These are phyloP conservation scores for Protonibea diacanthus DNA, from an alignment of 2,797 vertebrate genomes.

Conservation along the genomic window DNA sequence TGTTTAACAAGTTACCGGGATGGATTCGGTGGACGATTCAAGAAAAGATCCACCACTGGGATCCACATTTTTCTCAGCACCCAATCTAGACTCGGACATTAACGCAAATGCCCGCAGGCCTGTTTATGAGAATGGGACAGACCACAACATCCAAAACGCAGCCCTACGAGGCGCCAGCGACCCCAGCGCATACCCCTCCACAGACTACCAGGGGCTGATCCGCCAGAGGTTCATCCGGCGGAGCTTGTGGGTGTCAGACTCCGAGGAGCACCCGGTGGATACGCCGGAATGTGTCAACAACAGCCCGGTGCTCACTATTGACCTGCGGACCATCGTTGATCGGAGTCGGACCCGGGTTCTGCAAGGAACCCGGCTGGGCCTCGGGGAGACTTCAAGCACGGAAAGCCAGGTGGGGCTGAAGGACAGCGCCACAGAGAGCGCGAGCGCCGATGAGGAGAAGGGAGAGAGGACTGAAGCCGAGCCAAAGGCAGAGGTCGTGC, in stretches of 20 bases:
- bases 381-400: slow-evolving; percentile 66
- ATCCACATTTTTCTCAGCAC: slow-evolving; percentile 79
- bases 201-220: slow-evolving; percentile 84
- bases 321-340: slow-evolving; percentile 87
- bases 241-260: slow-evolving; percentile 93
- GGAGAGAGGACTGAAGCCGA: slow-evolving; percentile 71
- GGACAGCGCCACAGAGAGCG: slow-evolving; percentile 70
- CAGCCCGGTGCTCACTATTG: slow-evolving; percentile 84
- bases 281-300: slow-evolving; percentile 84
- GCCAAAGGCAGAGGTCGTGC: slow-evolving; percentile 68
- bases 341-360: slow-evolving; percentile 75
- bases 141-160: slow-evolving; percentile 79
- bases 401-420: slow-evolving; percentile 76
- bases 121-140: slow-evolving; percentile 82
- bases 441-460: slow-evolving; percentile 57
- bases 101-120: slow-evolving; percentile 73
- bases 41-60: slow-evolving; percentile 80
- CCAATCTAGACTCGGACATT: slow-evolving; percentile 80
- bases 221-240: slow-evolving; percentile 93
- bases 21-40: slow-evolving; percentile 87
- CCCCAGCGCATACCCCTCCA: slow-evolving; percentile 81
- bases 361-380: slow-evolving; percentile 55
- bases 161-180: slow-evolving; percentile 83
- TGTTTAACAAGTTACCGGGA: slow-evolving; percentile 74
- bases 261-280: slow-evolving; percentile 90